Evolutionary conservation across 2,113 vertebrate species (phyloP).

Genomic region (Oreochromis niloticus): DNA sequence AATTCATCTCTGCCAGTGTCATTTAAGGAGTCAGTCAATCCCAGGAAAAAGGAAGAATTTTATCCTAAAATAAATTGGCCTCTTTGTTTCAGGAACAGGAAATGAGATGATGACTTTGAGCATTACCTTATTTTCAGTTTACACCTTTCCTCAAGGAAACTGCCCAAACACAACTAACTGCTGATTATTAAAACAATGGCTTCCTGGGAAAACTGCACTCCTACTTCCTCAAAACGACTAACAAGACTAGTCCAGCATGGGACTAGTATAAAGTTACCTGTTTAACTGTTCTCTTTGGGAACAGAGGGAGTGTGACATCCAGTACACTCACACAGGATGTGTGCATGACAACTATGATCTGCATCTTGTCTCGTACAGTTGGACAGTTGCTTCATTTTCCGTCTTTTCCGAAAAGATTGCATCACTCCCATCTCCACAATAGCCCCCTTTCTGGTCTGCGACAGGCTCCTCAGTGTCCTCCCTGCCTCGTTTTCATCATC

Average conservation of each 20-base stretch:
- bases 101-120: slow-evolving; percentile 30
- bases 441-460: slow-evolving; percentile 43
- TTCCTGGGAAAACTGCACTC: neutral
- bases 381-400: slow-evolving; percentile 23
- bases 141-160: slow-evolving; percentile 5
- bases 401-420: slow-evolving; percentile 22
- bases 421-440: slow-evolving; percentile 54
- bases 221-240: neutral
- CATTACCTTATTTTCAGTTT: slow-evolving; percentile 41
- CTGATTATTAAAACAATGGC: neutral
- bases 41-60: neutral
- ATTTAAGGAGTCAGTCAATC: slow-evolving; percentile 1
- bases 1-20: neutral
- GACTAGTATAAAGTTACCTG: neutral
- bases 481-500: neutral
- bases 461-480: slow-evolving; percentile 43
- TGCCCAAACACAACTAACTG: neutral
- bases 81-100: slow-evolving; percentile 3
- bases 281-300: neutral
- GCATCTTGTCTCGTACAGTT: slow-evolving; percentile 4
- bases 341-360: neutral
- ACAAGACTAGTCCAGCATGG: neutral
- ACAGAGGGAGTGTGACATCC: neutral
- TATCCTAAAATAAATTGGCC: neutral
- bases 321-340: slow-evolving; percentile 1